Percentiles rank a stretch among this genome's conserved stretches.
These are phyloP conservation scores for Pandion haliaetus DNA, from an alignment of 2,113 vertebrate genomes.

Conservation along the genomic window DNA sequence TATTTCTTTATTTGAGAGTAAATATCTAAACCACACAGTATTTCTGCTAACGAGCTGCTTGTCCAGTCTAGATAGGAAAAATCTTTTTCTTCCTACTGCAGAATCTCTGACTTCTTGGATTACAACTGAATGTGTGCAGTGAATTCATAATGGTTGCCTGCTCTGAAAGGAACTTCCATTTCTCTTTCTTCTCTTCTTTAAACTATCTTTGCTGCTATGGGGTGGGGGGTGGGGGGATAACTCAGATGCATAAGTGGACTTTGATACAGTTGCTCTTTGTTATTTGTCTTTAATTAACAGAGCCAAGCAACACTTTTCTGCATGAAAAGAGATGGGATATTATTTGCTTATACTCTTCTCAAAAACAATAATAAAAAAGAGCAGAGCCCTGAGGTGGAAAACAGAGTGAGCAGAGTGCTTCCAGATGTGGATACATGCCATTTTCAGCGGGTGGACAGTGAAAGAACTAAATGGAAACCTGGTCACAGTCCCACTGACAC, in stretches of 20 bases:
- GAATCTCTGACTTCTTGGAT: neutral
- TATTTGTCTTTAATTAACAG: neutral
- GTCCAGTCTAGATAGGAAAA: neutral
- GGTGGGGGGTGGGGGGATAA: neutral
- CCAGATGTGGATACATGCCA: neutral
- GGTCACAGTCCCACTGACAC: neutral
- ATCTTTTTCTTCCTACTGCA: neutral
- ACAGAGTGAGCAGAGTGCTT: neutral
- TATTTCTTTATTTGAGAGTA: neutral
- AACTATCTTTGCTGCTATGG: neutral
- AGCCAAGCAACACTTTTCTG: neutral
- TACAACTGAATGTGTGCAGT: neutral
- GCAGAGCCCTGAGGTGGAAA: neutral
- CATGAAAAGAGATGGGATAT: neutral
- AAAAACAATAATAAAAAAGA: neutral
- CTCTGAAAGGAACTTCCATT: neutral
- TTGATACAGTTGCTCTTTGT: neutral
- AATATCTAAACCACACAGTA: neutral
- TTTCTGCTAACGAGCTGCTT: neutral
- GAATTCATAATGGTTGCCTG: neutral
- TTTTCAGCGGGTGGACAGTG: neutral
- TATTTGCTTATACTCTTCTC: neutral
- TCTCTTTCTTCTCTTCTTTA: neutral
- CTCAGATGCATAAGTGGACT: neutral
- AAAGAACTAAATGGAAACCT: neutral